Percentiles rank a stretch among this genome's conserved stretches.
Evolutionary conservation across 1,140 invertebrate genomes (phyloP).

Genomic region (Heliconius hewitsoni): DNA sequence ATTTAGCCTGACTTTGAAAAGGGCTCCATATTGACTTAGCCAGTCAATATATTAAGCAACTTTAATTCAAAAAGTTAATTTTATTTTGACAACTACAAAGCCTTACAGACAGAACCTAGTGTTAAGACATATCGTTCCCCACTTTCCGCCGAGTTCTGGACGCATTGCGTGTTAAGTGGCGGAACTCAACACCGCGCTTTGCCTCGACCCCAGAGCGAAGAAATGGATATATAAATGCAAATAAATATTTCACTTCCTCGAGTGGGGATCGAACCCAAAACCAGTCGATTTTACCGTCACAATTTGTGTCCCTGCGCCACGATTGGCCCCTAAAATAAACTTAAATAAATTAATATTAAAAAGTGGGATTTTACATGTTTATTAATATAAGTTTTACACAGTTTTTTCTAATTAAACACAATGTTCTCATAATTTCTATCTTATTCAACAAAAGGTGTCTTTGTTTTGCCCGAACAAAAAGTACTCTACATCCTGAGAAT

Average conservation of each 20-base stretch:
- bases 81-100: background rate
- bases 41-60: background rate
- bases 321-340: too few relatives aligned
- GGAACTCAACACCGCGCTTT: too few relatives aligned
- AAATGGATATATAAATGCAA: too few relatives aligned
- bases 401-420: background rate
- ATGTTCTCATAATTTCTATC: background rate
- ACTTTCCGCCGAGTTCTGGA: too few relatives aligned
- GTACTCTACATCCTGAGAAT: conserved; percentile 1
- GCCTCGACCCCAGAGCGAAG: too few relatives aligned
- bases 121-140: too few relatives aligned
- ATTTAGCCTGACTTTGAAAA: conserved; percentile 8
- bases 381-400: background rate
- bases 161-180: too few relatives aligned
- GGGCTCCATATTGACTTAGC: background rate
- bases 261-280: too few relatives aligned
- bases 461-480: conserved; percentile 3
- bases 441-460: background rate
- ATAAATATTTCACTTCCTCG: too few relatives aligned
- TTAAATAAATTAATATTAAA: background rate
- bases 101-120: too few relatives aligned
- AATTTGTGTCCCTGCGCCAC: too few relatives aligned
- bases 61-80: background rate
- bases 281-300: too few relatives aligned
- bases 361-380: background rate